Base-by-base conservation (phyloP, 1,140 invertebrate genomes). In the Batillaria attramentaria region DNA sequence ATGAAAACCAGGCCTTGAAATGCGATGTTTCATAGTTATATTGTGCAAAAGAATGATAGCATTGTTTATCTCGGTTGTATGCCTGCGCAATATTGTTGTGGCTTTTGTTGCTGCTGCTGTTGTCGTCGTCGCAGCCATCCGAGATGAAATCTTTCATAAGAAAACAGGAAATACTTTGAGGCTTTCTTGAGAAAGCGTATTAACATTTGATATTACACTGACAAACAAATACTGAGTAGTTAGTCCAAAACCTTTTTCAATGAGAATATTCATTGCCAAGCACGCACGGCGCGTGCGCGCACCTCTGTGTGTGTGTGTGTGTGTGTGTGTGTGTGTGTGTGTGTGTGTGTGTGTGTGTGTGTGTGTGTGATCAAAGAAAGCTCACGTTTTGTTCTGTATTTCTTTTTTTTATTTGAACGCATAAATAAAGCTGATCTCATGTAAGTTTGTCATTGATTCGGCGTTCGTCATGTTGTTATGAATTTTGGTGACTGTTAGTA, bases 261-360 rank as follows among this genome's bases (percentile, higher is more conserved):
- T 62, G 57, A 28, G n/a, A 8, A 8, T 62, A 31, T 62, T 24
- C 33, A 31, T 62, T 24, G n/a, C 24, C 2, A 31, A 10, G n/a
- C 3, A 8, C 33, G 57, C 3, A 31, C 3, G n/a, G 57, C 57
- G 33, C 24, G 0, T 18, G 28, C 1, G 39, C 31, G 41, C 8
- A 10, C 0, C 1, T 43, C 10, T 42, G 39, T 43, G 69, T 72
- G 1, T 50, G 42, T 18, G 10, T 41, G 37, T 70, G 24, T 41
- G 68, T 43, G 68, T 41, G 68, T 31, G 68, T 41, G 42, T 54
- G n/a, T 50, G 43, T 72, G 42, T 72, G 42, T 72, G 42, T 73
- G 20, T 73, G 69, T 72, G 28, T 72, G 42, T 72, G 43, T 72
- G 42, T 54, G 42, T 72, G 69, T 54, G 42, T 72, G 69, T 54